phyloP scores from a whole-genome alignment of 1,140 invertebrate species.

The Piezodorus guildinii region DNA sequence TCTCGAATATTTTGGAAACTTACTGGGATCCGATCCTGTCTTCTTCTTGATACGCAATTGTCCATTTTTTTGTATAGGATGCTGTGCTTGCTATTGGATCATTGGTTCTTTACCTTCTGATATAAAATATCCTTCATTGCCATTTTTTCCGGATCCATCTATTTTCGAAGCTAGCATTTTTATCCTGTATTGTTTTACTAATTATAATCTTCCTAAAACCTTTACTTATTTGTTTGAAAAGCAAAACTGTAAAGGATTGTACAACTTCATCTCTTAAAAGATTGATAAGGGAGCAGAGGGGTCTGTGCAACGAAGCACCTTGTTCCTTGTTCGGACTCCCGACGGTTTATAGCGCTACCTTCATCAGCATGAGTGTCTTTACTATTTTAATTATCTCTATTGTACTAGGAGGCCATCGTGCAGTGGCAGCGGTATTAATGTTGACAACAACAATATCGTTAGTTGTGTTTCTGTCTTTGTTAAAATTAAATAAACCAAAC shows the following conservation, averaged over 20 bases:
- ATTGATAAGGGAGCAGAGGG: constrained; percentile 39
- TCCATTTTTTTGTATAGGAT: constrained; percentile 55
- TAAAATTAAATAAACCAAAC: constrained; percentile 25
- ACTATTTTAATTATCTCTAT: constrained; percentile 46
- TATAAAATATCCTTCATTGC: constrained; percentile 39
- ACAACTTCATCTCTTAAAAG: constrained; percentile 37
- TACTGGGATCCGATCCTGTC: constrained; percentile 54
- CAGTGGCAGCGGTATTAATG: constrained; percentile 46
- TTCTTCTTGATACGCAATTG: constrained; percentile 51
- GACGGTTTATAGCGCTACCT: constrained; percentile 53
- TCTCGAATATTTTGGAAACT: constrained; percentile 60
- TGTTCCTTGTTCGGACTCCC: constrained; percentile 62
- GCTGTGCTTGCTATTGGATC: constrained; percentile 55
- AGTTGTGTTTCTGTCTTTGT: constrained; percentile 27
- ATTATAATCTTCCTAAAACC: constrained; percentile 37
- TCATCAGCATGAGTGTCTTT: constrained; percentile 45
- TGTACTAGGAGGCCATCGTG: constrained; percentile 49
- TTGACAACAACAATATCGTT: constrained; percentile 37
- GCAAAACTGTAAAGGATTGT: constrained; percentile 15
- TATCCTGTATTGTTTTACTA: constrained; percentile 41
- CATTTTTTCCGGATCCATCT: constrained; percentile 46
- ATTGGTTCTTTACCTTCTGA: constrained; percentile 45
- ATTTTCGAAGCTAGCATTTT: constrained; percentile 52
- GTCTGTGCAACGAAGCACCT: constrained; percentile 33
- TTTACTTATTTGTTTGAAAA: constrained; percentile 26